These are phyloP conservation scores for Zosterops japonicus DNA, from an alignment of 2,113 vertebrate species.

Conservation along the genomic window DNA sequence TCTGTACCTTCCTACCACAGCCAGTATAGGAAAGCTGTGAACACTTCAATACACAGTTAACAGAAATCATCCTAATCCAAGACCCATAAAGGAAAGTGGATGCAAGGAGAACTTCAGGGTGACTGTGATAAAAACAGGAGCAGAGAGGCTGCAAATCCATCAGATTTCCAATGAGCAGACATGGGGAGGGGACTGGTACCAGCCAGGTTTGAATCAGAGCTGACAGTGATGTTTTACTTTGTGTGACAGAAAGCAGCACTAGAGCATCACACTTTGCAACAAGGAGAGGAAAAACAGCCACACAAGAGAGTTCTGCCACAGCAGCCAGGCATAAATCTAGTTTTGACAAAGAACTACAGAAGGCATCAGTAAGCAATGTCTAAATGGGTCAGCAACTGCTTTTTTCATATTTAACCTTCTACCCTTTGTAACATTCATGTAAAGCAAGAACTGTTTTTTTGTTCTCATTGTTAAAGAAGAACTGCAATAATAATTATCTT, in stretches of 20 bases:
- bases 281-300: background rate
- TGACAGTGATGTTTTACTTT: accelerated
- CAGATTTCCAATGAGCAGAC: accelerated
- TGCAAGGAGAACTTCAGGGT: background rate
- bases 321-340: background rate
- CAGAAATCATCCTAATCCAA: background rate
- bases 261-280: background rate
- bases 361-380: background rate
- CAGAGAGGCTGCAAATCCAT: background rate
- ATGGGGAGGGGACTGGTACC: accelerated
- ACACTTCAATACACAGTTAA: background rate
- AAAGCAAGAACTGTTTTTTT: background rate
- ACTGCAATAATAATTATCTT: background rate
- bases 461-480: background rate
- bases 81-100: background rate
- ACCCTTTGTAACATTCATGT: background rate
- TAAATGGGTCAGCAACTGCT: background rate
- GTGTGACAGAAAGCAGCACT: background rate
- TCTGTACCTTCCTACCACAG: background rate
- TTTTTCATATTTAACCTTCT: background rate
- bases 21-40: background rate
- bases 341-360: background rate
- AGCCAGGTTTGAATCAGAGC: background rate
- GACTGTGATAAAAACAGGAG: background rate
- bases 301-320: background rate